Percentiles rank a stretch among this genome's conserved stretches.
Conservation (phyloP, 2,797 vertebrate species). For the Alosa sapidissima region DNA sequence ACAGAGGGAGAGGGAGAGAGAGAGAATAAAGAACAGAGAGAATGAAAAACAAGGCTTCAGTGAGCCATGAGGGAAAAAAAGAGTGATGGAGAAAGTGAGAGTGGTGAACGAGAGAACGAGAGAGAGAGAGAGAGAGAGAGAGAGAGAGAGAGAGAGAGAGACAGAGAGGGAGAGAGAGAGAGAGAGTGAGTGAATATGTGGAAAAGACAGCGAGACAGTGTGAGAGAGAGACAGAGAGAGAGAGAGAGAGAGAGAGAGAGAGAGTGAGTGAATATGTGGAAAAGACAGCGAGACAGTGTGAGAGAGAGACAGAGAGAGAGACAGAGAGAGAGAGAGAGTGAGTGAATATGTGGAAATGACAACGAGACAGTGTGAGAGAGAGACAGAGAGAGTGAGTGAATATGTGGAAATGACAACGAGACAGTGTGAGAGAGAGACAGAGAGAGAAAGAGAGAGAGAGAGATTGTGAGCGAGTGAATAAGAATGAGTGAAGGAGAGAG, state of each 20-base stretch:
- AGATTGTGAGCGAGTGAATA: too few species aligned
- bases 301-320: slow-evolving; percentile 14
- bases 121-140: slow-evolving; percentile 1
- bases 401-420: background rate
- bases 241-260: background rate
- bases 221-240: slow-evolving; percentile 12
- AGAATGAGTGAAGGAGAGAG: background rate
- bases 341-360: background rate
- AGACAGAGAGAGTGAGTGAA: background rate
- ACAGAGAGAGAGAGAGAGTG: background rate
- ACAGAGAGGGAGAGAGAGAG: too few species aligned
- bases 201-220: background rate
- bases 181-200: background rate
- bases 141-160: background rate
- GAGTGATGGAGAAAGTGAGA: background rate
- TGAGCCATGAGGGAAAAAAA: background rate
- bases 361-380: slow-evolving; percentile 6
- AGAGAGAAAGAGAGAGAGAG: background rate
- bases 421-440: slow-evolving; percentile 22
- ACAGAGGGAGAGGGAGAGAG: background rate
- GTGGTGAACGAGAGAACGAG: background rate
- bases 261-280: too few species aligned
- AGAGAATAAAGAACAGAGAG: background rate
- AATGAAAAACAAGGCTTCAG: background rate
- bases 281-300: background rate